Conservation (phyloP, 1,140 invertebrate genomes). For the Neodiprion lecontei region DNA sequence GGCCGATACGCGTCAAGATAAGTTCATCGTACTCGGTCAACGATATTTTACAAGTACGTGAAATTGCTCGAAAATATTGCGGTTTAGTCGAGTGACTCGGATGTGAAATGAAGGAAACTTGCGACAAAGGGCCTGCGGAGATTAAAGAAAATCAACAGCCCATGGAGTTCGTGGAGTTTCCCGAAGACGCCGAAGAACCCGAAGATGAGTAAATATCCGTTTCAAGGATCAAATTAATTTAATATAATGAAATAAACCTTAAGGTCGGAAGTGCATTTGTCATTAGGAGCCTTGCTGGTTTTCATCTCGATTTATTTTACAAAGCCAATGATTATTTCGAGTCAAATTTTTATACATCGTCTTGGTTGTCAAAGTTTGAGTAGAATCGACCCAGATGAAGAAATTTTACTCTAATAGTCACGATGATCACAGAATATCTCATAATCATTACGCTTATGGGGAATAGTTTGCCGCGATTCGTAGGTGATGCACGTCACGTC, state of each 20-base stretch:
- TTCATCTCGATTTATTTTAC: too few relatives aligned
- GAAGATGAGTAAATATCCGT: constrained; percentile 37
- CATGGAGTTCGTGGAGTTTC: constrained; percentile 22
- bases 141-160: constrained; percentile 9
- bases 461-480: background rate
- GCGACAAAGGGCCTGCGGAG: background rate
- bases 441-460: too few relatives aligned
- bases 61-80: background rate
- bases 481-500: background rate
- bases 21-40: background rate
- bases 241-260: too few relatives aligned
- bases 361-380: too few relatives aligned
- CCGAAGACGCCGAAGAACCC: constrained; percentile 24
- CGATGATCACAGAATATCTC: too few relatives aligned
- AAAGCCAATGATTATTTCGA: too few relatives aligned
- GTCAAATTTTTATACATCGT: too few relatives aligned
- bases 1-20: background rate
- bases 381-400: too few relatives aligned
- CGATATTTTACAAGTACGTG: background rate
- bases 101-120: background rate
- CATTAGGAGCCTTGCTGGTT: too few relatives aligned
- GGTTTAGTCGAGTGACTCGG: too few relatives aligned
- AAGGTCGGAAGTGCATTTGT: too few relatives aligned
- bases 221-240: background rate
- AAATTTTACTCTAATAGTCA: too few relatives aligned